A percentile compares a stretch with the other conserved stretches of the same genome.
Conservation (phyloP, 2,888 invertebrate genomes). For the Drosophila neotestacea region DNA sequence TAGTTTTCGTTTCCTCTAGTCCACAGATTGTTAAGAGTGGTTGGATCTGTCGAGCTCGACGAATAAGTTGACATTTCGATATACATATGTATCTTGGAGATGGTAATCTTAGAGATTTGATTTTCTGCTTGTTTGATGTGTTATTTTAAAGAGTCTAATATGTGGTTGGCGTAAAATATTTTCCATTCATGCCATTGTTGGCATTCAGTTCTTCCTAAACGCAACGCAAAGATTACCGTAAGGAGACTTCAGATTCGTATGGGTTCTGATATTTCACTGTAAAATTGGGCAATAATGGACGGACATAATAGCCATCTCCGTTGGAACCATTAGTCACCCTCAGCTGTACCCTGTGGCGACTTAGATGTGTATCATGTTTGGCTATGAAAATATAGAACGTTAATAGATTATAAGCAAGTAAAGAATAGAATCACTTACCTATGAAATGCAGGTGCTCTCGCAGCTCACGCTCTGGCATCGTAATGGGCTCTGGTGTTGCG, state of each 20-base stretch:
- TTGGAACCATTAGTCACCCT: constrained; percentile 43
- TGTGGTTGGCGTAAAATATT: too few species aligned
- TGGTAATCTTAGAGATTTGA: too few species aligned
- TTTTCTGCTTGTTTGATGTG: too few species aligned
- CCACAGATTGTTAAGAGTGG: too few species aligned
- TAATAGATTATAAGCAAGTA: neutral
- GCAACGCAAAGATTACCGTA: constrained; percentile 15
- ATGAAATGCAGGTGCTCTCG: constrained; percentile 45
- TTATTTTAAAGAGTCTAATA: too few species aligned
- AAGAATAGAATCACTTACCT: constrained; percentile 20
- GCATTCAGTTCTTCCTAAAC: too few species aligned
- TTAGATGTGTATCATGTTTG: constrained; percentile 20
- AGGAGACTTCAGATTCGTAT: constrained; percentile 15
- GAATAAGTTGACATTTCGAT: too few species aligned
- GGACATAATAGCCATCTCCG: constrained; percentile 51
- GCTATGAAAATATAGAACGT: constrained; percentile 8
- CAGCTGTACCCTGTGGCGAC: constrained; percentile 5
- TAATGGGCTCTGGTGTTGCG: constrained; percentile 28
- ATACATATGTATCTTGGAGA: too few species aligned
- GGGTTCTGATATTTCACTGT: constrained; percentile 3
- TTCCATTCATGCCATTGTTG: too few species aligned
- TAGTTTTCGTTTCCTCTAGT: too few species aligned
- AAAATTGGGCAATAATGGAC: neutral
- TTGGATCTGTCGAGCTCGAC: too few species aligned
- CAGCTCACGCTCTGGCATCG: constrained; percentile 17